Conservation (phyloP, 2,113 vertebrate species). For the Onychorhynchus coronatus region DNA sequence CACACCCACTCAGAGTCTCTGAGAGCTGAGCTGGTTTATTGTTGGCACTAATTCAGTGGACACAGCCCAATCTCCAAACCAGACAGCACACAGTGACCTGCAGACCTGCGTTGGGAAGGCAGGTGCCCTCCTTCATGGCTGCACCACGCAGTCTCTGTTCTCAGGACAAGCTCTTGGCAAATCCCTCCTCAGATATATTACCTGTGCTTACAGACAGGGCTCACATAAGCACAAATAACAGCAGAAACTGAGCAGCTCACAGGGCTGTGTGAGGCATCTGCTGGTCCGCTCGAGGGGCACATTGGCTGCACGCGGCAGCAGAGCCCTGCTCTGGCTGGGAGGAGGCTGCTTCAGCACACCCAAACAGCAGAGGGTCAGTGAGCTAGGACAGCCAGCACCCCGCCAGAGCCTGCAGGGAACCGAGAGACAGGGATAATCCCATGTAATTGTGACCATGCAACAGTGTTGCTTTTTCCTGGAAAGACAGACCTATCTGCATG, state of each 20-base stretch:
- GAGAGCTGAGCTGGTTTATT: not conserved
- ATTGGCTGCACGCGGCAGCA: not conserved
- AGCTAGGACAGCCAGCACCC: not conserved
- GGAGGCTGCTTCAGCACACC: not conserved
- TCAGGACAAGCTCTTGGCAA: not conserved
- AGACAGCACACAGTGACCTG: not conserved
- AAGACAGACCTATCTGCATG: not conserved
- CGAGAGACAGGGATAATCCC: not conserved
- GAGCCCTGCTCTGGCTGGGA: not conserved
- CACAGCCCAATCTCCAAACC: not conserved
- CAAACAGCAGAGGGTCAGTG: not conserved
- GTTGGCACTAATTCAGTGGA: not conserved
- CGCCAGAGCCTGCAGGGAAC: not conserved
- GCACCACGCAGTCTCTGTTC: not conserved
- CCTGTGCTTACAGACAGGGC: not conserved
- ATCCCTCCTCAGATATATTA: not conserved
- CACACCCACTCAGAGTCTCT: not conserved
- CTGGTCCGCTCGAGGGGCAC: not conserved
- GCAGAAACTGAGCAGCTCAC: not conserved
- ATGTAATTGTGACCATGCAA: not conserved
- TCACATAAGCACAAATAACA: not conserved
- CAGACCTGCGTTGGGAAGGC: fast-evolving
- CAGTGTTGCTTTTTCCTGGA: not conserved
- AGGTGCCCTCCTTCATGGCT: not conserved
- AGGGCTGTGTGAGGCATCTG: not conserved